phyloP scores from a whole-genome alignment of 1,140 invertebrate species.

The Macrocentrus cingulum region DNA sequence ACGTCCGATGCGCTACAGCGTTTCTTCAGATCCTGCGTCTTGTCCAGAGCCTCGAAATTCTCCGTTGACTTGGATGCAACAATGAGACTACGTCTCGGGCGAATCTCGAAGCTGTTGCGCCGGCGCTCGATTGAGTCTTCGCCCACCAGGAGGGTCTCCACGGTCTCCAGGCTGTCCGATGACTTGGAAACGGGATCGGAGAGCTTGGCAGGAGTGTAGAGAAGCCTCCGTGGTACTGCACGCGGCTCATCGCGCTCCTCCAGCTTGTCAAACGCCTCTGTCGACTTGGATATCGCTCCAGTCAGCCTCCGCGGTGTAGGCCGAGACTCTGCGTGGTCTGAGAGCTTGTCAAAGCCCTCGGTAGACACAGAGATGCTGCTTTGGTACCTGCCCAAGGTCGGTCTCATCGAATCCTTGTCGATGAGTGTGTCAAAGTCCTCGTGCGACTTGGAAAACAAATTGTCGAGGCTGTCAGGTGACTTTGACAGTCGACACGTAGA shows the following conservation, averaged over 20 bases:
- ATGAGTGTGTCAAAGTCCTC: constrained; percentile 45
- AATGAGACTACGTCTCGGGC: constrained; percentile 33
- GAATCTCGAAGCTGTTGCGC: constrained; percentile 45
- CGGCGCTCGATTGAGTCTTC: constrained; percentile 49
- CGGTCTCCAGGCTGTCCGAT: constrained; percentile 47
- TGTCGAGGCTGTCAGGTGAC: constrained; percentile 50
- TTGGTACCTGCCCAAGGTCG: constrained; percentile 34
- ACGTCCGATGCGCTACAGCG: constrained; percentile 49
- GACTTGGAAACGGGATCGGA: constrained; percentile 46
- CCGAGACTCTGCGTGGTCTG: constrained; percentile 43
- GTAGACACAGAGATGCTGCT: constrained; percentile 43
- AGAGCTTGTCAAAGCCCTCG: constrained; percentile 48
- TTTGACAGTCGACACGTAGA: constrained; percentile 43
- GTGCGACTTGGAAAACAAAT: constrained; percentile 48
- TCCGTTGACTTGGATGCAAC: constrained; percentile 54
- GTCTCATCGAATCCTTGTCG: constrained; percentile 39
- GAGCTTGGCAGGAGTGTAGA: constrained; percentile 41
- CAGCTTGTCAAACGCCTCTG: constrained; percentile 45
- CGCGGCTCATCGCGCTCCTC: constrained; percentile 37
- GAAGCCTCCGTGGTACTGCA: constrained; percentile 35
- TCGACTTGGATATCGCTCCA: constrained; percentile 47
- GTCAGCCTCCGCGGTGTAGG: constrained; percentile 18
- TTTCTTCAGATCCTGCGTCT: constrained; percentile 38
- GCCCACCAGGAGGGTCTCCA: constrained; percentile 37
- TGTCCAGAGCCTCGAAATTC: constrained; percentile 45